phyloP scores from a whole-genome alignment of 1,140 invertebrate genomes.

The Papilio helenus region DNA sequence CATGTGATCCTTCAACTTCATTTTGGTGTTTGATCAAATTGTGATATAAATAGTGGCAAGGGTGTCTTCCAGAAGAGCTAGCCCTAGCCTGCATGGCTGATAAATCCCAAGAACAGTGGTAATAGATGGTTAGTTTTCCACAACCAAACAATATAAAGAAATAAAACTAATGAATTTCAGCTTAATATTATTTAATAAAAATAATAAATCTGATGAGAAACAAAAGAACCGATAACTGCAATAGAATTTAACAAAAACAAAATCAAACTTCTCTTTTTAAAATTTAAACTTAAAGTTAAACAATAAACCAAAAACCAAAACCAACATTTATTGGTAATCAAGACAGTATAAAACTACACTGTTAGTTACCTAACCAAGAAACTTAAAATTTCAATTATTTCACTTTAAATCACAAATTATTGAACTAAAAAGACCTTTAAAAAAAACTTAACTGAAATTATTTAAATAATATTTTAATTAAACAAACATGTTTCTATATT shows the following conservation, averaged over 20 bases:
- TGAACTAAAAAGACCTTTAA: background rate
- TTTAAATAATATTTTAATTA: background rate
- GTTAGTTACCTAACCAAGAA: background rate
- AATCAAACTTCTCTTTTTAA: background rate
- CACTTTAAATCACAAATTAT: background rate
- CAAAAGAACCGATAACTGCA: background rate
- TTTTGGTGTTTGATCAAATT: too few relatives aligned
- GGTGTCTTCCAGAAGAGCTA: too few relatives aligned
- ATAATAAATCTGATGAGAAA: slow-evolving; percentile 10
- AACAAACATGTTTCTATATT: background rate
- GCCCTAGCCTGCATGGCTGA: too few relatives aligned
- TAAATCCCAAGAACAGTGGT: too few relatives aligned
- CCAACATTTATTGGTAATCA: background rate
- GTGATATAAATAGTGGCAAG: too few relatives aligned
- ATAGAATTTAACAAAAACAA: slow-evolving; percentile 23
- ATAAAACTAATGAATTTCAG: background rate
- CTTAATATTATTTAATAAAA: slow-evolving; percentile 10
- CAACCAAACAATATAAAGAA: background rate
- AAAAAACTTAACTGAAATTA: background rate
- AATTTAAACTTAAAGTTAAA: slow-evolving; percentile 4
- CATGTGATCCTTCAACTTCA: too few relatives aligned
- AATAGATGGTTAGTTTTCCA: background rate
- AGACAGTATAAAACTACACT: slow-evolving; percentile 10
- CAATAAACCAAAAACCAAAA: background rate
- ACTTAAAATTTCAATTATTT: slow-evolving; percentile 34